A percentile compares a stretch with the other conserved stretches of the same genome.
Evolutionary conservation across 2,888 invertebrate genomes (phyloP).

Genomic region (Abrostola triplasia): DNA sequence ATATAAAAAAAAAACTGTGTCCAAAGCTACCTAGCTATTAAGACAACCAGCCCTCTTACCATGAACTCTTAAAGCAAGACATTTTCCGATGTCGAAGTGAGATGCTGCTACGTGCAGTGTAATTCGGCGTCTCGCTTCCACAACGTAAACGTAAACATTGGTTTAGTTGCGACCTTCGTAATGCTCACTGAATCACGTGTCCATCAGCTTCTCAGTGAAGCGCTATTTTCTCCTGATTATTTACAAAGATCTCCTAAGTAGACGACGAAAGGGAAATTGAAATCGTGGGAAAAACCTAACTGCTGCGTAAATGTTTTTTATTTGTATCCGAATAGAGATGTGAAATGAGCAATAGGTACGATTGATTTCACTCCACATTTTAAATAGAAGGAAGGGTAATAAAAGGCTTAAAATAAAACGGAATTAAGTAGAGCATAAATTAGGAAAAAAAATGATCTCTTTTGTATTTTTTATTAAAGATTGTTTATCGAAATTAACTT

Average conservation of each 20-base stretch:
- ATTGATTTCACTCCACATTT: background rate
- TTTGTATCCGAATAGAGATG: background rate
- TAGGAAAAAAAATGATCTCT: too few relatives aligned
- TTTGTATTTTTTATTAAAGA: too few relatives aligned
- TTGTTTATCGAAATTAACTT: too few relatives aligned
- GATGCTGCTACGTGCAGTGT: too few relatives aligned
- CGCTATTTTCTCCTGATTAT: constrained; percentile 61
- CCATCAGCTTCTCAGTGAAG: constrained; percentile 57
- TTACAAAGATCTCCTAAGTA: constrained; percentile 61
- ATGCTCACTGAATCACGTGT: constrained; percentile 51
- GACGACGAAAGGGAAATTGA: constrained; percentile 43
- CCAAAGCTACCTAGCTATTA: constrained; percentile 43
- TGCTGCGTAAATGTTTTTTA: constrained; percentile 2
- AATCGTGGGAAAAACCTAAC: constrained; percentile 25
- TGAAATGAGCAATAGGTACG: background rate
- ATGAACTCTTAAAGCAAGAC: too few relatives aligned
- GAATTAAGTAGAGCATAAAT: too few relatives aligned
- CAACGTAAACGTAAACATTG: too few relatives aligned
- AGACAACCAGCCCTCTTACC: too few relatives aligned
- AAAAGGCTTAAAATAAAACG: too few relatives aligned
- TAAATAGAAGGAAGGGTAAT: too few relatives aligned
- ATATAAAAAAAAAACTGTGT: constrained; percentile 3
- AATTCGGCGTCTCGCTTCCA: too few relatives aligned
- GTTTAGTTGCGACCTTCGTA: background rate
- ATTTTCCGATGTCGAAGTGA: too few relatives aligned